Conservation (phyloP, 2,113 vertebrate genomes). For the Misgurnus anguillicaudatus region DNA sequence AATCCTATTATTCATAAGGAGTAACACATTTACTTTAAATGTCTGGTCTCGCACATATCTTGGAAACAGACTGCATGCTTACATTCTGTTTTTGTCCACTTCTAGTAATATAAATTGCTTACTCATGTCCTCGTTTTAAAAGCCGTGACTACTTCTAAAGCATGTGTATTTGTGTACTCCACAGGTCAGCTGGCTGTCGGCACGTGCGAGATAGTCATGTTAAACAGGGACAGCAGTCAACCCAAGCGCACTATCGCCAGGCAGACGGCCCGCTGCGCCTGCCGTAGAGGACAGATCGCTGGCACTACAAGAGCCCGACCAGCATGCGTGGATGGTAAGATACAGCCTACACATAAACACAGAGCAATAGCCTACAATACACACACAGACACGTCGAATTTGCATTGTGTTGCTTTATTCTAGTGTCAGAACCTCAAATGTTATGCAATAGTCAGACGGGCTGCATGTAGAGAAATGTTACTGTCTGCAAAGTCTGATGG, state of each 20-base stretch:
- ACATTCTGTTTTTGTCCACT: no score
- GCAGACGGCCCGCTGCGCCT: conserved; percentile 84
- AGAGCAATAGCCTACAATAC: neutral
- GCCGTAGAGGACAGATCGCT: conserved; percentile 81
- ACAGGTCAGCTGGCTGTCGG: conserved; percentile 83
- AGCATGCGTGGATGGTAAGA: conserved; percentile 81
- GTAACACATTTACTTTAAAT: no score
- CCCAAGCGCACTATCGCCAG: conserved; percentile 79
- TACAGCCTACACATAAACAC: neutral
- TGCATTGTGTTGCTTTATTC: neutral
- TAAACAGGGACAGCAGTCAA: conserved; percentile 82
- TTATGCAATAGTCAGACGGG: conserved; percentile 13
- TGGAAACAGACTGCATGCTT: no score
- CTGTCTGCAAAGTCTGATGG: neutral
- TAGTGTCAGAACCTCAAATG: neutral
- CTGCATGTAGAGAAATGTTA: conserved; percentile 9
- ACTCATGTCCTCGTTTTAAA: neutral
- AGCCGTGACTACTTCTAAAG: conserved; percentile 16
- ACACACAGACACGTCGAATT: neutral
- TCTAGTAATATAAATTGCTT: neutral
- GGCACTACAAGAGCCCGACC: conserved; percentile 81
- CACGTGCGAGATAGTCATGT: conserved; percentile 82
- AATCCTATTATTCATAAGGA: no score
- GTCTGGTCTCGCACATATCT: no score
- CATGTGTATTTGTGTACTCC: conserved; percentile 32